phyloP scores from a whole-genome alignment of 1,140 invertebrate species.

The Agraylea sexmaculata region DNA sequence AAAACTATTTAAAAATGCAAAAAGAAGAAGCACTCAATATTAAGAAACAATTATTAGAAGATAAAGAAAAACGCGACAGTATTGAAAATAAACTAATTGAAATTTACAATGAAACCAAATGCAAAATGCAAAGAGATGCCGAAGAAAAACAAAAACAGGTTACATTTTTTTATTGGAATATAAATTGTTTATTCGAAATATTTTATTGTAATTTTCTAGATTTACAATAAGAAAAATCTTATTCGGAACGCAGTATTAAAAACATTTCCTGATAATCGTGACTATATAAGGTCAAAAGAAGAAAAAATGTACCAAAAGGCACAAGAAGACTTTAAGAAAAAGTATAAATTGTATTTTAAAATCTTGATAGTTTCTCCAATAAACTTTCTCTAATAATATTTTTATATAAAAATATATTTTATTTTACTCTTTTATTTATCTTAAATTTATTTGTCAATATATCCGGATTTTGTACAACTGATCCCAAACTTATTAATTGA shows the following conservation, averaged over 20 bases:
- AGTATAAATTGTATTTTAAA: constrained; percentile 19
- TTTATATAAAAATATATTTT: constrained; percentile 16
- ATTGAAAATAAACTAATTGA: constrained; percentile 19
- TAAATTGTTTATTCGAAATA: not conserved
- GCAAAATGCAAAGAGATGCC: constrained; percentile 12
- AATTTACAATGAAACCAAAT: constrained; percentile 15
- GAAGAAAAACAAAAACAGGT: constrained; percentile 16
- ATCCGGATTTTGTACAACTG: too few species aligned
- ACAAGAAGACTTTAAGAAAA: constrained; percentile 16
- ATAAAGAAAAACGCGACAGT: constrained; percentile 8
- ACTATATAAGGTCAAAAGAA: constrained; percentile 16
- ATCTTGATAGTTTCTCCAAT: constrained; percentile 14
- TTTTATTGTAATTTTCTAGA: constrained; percentile 4
- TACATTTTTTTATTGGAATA: not conserved
- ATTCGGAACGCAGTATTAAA: constrained; percentile 1
- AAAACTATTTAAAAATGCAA: constrained; percentile 23
- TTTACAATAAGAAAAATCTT: constrained; percentile 7
- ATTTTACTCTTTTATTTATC: too few species aligned
- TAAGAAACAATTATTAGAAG: constrained; percentile 6
- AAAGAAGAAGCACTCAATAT: constrained; percentile 23
- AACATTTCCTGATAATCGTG: not conserved
- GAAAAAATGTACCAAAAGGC: constrained; percentile 14
- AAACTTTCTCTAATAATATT: too few species aligned
- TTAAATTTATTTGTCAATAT: too few species aligned
- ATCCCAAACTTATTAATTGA: too few species aligned